These are phyloP conservation scores for Yponomeuta plumbellus DNA, from an alignment of 2,888 invertebrate species.

Conservation along the genomic window DNA sequence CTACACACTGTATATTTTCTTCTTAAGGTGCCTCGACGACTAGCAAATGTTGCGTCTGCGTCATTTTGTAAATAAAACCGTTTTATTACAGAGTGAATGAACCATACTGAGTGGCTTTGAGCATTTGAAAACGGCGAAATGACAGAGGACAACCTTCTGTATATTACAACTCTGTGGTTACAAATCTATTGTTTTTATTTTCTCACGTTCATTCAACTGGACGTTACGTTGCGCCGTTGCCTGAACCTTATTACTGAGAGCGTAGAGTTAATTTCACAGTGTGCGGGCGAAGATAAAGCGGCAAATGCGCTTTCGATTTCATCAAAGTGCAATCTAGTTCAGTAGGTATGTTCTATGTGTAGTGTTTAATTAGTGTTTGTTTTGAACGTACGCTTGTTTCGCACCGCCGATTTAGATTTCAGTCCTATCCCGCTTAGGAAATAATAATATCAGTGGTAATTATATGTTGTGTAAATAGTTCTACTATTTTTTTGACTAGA, in stretches of 20 bases:
- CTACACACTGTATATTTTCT: too few species aligned
- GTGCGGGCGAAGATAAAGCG: neutral
- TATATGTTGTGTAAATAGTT: neutral
- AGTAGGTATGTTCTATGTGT: neutral
- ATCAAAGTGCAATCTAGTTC: neutral
- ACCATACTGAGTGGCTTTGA: too few species aligned
- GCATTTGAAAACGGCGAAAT: too few species aligned
- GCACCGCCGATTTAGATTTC: neutral
- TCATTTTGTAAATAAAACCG: too few species aligned
- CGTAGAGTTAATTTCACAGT: neutral
- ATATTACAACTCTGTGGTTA: neutral
- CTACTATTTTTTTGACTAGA: neutral
- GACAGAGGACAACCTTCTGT: neutral
- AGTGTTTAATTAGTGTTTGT: neutral
- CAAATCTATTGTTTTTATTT: conserved; percentile 5
- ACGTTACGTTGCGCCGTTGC: neutral
- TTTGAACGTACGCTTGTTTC: neutral
- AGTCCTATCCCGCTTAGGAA: neutral
- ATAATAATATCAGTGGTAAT: neutral
- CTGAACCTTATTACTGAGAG: neutral
- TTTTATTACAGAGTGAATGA: too few species aligned
- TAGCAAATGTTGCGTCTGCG: too few species aligned
- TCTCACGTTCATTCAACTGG: neutral
- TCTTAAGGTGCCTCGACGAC: too few species aligned
- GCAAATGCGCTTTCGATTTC: neutral